Base-by-base conservation (phyloP, 1,140 invertebrate species). In the Microplitis mediator region DNA sequence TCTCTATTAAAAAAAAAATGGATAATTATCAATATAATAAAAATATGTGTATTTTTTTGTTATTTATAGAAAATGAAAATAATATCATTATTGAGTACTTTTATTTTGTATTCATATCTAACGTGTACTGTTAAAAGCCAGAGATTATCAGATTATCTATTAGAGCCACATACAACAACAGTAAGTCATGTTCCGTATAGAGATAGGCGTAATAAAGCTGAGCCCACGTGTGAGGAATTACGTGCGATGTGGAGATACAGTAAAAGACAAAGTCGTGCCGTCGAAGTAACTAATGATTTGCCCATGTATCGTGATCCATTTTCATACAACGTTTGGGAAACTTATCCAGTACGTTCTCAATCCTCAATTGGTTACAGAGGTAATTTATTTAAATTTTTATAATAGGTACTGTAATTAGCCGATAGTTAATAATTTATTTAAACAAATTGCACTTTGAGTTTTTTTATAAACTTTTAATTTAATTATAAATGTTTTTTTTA, bases 221-320 rank as follows among this genome's bases (percentile, higher is more conserved):
- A 97, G 79, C 95, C 95, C 0, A 92, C 90, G 34, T 97, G 95
- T 83, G 94, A 95, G 69, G 93, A 96, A 84, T 88, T 97, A 36
- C 91, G 94, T 63, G 93, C 93, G 4, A 96, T 97, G 95, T 97
- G 95, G 95, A 91, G 94, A 81, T 95, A 95, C 86, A 95, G 94
- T 16, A 95, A 95, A 83, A 86, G 95, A 68, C 95, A 96, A 86
- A 94, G 93, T n/a, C 89, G 95, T 61, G 93, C 94, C 4, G 92
- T 94, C 2, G 94, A 95, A 85, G 91, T 93, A 51, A 95, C 94
- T 73, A 95, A 96, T 85, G 92, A 95, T 85, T 91, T 95, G 74
- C 93, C 92, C 36, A 91, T 92, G 52, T 94, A 92, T 83, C 89
- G 92, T 34, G 93, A 95, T 81, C 93, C 94, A 0, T 93, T 95